Percentiles rank a stretch among this genome's conserved stretches.
phyloP scores from a whole-genome alignment of 2,888 invertebrate species.

The Argyresthia goedartella region DNA sequence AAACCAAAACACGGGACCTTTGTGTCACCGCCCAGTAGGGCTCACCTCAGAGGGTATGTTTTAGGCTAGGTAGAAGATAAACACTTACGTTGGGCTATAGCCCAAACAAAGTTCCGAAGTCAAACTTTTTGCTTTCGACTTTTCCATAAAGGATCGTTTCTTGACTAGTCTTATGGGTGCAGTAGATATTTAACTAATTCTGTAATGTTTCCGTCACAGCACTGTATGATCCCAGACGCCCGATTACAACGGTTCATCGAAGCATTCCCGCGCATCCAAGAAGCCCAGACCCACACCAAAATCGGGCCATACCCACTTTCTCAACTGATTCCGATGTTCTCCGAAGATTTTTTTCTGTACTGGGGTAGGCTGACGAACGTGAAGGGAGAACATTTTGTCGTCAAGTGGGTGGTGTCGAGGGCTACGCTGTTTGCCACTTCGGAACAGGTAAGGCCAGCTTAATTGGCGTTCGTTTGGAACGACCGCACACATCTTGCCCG shows the following conservation, averaged over 20 bases:
- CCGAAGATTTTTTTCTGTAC: conserved; percentile 74
- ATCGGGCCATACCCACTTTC: conserved; percentile 63
- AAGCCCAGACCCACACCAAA: conserved; percentile 58
- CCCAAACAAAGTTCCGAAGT: too few relatives aligned
- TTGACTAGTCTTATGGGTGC: too few relatives aligned
- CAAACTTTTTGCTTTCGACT: too few relatives aligned
- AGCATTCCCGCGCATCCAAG: conserved; percentile 55
- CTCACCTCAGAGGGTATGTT: too few relatives aligned
- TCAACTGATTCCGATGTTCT: conserved; percentile 66
- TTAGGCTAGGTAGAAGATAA: too few relatives aligned
- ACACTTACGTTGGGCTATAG: background rate
- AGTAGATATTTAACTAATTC: too few relatives aligned
- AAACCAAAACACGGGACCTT: too few relatives aligned
- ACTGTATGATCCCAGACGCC: conserved; percentile 53
- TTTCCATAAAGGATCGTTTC: too few relatives aligned
- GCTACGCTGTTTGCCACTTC: conserved; percentile 66
- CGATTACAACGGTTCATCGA: conserved; percentile 49
- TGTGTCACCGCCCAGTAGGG: too few relatives aligned
- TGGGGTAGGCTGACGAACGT: conserved; percentile 68
- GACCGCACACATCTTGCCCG: background rate
- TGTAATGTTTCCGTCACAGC: conserved; percentile 33
- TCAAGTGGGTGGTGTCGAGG: conserved; percentile 75
- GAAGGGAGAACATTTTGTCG: conserved; percentile 41
- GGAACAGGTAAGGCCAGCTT: conserved; percentile 61
- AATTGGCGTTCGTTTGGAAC: background rate